Evolutionary conservation across 1,140 invertebrate species (phyloP).

Genomic region (Lanistes nyassanus): DNA sequence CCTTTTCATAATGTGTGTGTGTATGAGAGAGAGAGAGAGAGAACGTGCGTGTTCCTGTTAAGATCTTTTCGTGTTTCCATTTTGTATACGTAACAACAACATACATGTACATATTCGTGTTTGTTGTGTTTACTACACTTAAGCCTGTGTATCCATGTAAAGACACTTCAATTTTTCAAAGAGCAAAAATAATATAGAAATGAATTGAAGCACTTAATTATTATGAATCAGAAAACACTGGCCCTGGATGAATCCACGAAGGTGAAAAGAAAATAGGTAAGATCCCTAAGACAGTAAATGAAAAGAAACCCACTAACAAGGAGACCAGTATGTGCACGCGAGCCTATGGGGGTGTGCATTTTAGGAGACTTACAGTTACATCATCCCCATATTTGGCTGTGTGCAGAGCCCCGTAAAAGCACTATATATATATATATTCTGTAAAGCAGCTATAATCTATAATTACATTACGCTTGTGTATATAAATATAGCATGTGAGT

Average conservation of each 20-base stretch:
- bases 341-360: neutral
- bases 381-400: neutral
- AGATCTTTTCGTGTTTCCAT: no score
- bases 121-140: no score
- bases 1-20: neutral
- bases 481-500: no score
- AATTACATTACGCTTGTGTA: no score
- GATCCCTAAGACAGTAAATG: neutral
- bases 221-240: neutral
- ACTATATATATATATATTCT: neutral
- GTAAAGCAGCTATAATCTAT: neutral
- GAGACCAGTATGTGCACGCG: neutral
- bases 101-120: no score
- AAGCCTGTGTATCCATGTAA: no score
- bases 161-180: no score
- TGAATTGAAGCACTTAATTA: neutral
- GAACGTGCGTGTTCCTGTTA: neutral
- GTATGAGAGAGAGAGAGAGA: neutral
- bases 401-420: no score
- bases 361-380: neutral
- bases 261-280: neutral
- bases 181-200: neutral
- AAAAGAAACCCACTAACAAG: neutral
- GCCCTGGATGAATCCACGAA: neutral
- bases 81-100: no score